Base-by-base conservation (phyloP, 1,140 invertebrate genomes). In the Pseudomyrmex flavicornis region DNA sequence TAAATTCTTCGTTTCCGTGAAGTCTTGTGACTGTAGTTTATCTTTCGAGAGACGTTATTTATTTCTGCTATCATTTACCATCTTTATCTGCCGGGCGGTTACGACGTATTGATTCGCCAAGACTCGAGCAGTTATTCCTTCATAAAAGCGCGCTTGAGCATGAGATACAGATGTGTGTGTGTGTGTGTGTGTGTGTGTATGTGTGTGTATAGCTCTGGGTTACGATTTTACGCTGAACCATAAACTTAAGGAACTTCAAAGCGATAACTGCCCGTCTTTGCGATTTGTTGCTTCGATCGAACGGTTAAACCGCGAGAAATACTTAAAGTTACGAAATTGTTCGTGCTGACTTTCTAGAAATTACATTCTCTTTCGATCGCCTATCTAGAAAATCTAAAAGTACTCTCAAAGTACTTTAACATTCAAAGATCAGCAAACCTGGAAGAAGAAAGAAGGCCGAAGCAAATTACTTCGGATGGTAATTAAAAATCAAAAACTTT, bases 241-340 rank as follows among this genome's bases (percentile, higher is more conserved):
- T 80, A 80, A 77, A 80, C 76, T 80, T 59, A 72, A 80, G 66
- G 15, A 72, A 80, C 76, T 80, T 65, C 26, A 76, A 76, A 76
- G 66, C 65, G 65, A 80, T 80, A 80, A 80, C 52, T 72, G 66
- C 76, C 22, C 35, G n/a, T 48, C 12, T 50, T 70, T n/a, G 54
- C 54, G 54, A 80, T 70, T 80, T 70, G 66, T 70, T 59, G 66
- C 20, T 20, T 13, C 22, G 44, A 48, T 59, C 54, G 66, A 48
- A 22, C 63, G 44, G 20, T 46, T 79, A 59, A 70, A 79, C 44
- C 54, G n/a, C 15, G 13, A 79, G 35, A 5, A 69, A 35, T 66
- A 10, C 56, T n/a, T 2, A 59, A 70, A 70, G 52, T 77, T 17
- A 52, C 54, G n/a, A 50, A 56, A 15, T 35, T 13, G 26, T 69